Evolutionary conservation across 2,888 invertebrate genomes (phyloP).

Genomic region (Catotricha subobsoleta): DNA sequence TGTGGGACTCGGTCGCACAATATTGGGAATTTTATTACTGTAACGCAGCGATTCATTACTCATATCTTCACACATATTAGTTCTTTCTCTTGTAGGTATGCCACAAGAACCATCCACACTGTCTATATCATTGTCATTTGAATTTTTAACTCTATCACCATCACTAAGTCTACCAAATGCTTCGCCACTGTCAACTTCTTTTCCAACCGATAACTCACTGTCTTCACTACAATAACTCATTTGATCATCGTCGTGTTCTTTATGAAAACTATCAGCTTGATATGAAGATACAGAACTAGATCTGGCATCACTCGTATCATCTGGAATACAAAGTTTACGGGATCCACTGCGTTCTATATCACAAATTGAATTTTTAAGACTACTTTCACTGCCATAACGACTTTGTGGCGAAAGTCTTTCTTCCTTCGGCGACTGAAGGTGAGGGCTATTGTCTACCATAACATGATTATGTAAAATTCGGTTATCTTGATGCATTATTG

Average conservation of each 20-base stretch:
- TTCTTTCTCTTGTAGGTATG: slow-evolving; percentile 12
- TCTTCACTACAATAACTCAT: slow-evolving; percentile 57
- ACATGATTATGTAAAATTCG: slow-evolving; percentile 5
- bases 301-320: slow-evolving; percentile 7
- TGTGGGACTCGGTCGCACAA: slow-evolving; percentile 17
- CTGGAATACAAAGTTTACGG: neutral
- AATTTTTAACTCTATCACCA: neutral
- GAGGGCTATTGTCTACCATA: neutral
- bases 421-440: slow-evolving; percentile 11
- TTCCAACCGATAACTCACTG: slow-evolving; percentile 65
- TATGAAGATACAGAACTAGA: slow-evolving; percentile 9
- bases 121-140: neutral
- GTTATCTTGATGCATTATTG: neutral
- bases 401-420: slow-evolving; percentile 4
- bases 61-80: slow-evolving; percentile 9
- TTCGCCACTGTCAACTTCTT: slow-evolving; percentile 32
- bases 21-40: slow-evolving; percentile 4
- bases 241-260: slow-evolving; percentile 20
- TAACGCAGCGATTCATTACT: neutral
- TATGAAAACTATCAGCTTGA: slow-evolving; percentile 11
- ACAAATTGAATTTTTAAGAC: slow-evolving; percentile 6
- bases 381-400: slow-evolving; percentile 5
- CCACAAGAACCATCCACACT: neutral
- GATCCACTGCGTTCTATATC: neutral
- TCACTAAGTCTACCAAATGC: slow-evolving; percentile 9